Base-by-base conservation (phyloP, 2,797 vertebrate genomes). In the Emydoidea blandingii region DNA sequence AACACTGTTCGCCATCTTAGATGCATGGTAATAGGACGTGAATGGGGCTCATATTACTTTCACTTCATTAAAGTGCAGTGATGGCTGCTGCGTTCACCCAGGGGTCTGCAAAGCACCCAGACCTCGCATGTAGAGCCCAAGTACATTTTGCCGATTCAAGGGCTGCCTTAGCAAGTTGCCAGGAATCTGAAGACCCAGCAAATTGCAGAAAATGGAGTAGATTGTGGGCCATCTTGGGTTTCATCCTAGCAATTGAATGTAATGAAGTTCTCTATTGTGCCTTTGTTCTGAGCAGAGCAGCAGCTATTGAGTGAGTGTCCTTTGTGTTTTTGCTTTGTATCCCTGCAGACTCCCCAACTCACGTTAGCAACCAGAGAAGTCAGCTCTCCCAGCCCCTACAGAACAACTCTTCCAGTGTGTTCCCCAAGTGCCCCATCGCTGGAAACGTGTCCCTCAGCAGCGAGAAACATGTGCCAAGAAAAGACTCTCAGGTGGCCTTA, bases 281-380 rank as follows among this genome's bases (percentile, higher is more conserved):
- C 72, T 76, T 76, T 76, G 65, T 68, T 68, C 65, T 37, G 65
- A 72, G 65, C 62, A 68, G 8, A 68, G 34, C n/a, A 23, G 10
- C n/a, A 72, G 65, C 79, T 54, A 8, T 41, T 62, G 34, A 92
- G 53, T 47, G 21, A 10, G 41, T 34, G 12, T 88, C n/a, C 8
- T 86, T 81, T 88, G 47, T 47, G n/a, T 87, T 85, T 54, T 82
- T 84, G 52, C 88, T 95, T 82, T 87, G 47, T 91, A 14, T 87
- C 56, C 65, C 85, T 92, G 89, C 91, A 99, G 99, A 97, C 78
- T 99, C 99, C 27, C 99, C 99, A 31, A 97, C 98, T 87, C 99
- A 98, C 2, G 52, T 97, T 0, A 98, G 97, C 96, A 98, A 85
- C 88, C 97, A 96, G 83, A 98, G 98, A 91, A 98, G 97, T 90